phyloP scores from a whole-genome alignment of 1,140 invertebrate genomes.

The Drosophila mojavensis region DNA sequence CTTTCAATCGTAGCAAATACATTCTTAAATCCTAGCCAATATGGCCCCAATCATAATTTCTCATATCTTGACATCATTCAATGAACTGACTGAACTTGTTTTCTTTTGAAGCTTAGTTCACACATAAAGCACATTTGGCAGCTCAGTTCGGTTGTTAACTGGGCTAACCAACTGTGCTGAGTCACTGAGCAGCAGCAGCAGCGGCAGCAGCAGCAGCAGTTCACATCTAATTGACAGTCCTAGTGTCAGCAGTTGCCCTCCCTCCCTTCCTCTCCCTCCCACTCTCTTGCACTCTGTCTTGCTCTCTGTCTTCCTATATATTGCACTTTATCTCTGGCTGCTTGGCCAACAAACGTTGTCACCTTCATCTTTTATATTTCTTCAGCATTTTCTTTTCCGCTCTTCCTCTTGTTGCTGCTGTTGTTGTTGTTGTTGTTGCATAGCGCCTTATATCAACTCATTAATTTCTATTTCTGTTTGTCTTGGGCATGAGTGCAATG shows the following conservation, averaged over 20 bases:
- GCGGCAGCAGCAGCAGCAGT: not conserved
- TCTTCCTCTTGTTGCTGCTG: constrained; percentile 12
- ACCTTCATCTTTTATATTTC: constrained; percentile 24
- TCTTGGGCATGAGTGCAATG: constrained; percentile 65
- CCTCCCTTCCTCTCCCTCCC: not conserved
- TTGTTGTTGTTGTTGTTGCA: not conserved
- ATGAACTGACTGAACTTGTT: no score
- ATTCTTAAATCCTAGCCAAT: no score
- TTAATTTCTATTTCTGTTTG: constrained; percentile 82
- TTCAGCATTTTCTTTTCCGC: not conserved
- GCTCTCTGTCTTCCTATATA: no score
- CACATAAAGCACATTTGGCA: not conserved
- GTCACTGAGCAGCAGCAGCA: constrained; percentile 19
- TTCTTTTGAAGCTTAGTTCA: not conserved
- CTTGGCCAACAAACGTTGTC: constrained; percentile 23
- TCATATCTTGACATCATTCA: no score
- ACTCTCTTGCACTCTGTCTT: not conserved
- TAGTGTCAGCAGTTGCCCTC: constrained; percentile 5
- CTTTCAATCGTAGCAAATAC: no score
- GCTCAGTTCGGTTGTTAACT: constrained; percentile 15
- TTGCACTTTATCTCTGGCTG: constrained; percentile 5
- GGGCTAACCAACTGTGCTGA: constrained; percentile 30
- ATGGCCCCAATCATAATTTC: no score
- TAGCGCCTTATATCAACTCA: constrained; percentile 75
- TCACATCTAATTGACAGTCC: constrained; percentile 42